Percentiles rank a stretch among this genome's conserved stretches.
These are phyloP conservation scores for Glareola pratincola DNA, from an alignment of 2,113 vertebrate genomes.

Conservation along the genomic window DNA sequence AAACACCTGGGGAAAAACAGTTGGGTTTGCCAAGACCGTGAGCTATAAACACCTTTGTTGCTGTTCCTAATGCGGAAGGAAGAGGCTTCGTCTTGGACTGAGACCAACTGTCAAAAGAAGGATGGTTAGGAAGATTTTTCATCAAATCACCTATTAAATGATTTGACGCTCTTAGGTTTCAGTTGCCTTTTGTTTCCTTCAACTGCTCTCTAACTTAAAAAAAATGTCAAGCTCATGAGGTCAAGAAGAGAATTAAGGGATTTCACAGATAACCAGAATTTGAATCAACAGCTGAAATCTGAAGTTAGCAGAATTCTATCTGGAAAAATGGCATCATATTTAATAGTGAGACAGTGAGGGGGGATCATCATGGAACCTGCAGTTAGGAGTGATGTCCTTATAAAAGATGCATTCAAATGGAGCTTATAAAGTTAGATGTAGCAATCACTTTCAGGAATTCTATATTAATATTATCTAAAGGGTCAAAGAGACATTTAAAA, in stretches of 20 bases:
- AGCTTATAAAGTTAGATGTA: neutral
- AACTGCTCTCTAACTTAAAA: neutral
- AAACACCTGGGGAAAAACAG: neutral
- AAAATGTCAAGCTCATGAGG: neutral
- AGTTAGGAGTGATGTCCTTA: neutral
- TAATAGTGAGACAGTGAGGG: neutral
- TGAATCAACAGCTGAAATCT: neutral
- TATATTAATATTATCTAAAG: neutral
- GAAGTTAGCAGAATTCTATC: neutral
- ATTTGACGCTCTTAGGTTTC: neutral
- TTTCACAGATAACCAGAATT: neutral
- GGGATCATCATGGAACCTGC: neutral
- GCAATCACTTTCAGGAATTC: neutral
- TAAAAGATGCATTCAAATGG: neutral
- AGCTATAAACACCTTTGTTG: neutral
- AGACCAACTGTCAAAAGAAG: neutral
- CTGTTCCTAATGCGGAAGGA: neutral
- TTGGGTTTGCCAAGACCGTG: neutral
- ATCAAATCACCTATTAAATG: neutral
- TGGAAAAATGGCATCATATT: neutral
- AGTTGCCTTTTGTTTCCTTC: neutral
- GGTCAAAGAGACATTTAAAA: neutral
- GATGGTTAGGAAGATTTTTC: neutral
- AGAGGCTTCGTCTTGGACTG: neutral
- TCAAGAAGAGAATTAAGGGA: neutral